These are phyloP conservation scores for Globia sparganii DNA, from an alignment of 2,888 invertebrate species.

Conservation along the genomic window DNA sequence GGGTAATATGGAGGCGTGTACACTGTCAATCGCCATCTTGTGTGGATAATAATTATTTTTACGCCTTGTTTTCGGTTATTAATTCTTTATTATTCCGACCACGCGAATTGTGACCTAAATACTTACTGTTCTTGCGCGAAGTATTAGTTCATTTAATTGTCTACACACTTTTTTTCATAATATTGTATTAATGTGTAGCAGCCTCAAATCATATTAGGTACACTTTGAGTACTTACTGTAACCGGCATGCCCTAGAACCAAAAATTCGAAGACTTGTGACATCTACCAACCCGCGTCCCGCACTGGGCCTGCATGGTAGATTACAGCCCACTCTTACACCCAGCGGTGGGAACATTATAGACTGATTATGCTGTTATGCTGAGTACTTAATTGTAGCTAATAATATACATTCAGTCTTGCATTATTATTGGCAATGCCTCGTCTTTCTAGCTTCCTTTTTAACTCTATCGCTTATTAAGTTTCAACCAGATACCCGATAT, in stretches of 20 bases:
- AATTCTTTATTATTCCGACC: background rate
- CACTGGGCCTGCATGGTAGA: no score
- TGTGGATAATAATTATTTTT: no score
- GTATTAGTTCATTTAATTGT: background rate
- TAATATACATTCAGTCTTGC: background rate
- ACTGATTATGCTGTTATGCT: no score
- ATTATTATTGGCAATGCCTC: background rate
- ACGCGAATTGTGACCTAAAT: background rate
- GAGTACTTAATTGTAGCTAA: no score
- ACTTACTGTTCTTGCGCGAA: background rate
- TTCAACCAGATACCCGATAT: conserved; percentile 34
- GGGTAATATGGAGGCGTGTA: background rate
- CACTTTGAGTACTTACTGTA: no score
- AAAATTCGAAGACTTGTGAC: no score
- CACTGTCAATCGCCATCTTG: background rate
- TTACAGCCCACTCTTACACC: no score
- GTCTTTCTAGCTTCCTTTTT: conserved; percentile 13
- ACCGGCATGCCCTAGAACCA: no score
- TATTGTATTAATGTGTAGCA: background rate
- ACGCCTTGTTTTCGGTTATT: background rate
- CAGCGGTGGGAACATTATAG: no score
- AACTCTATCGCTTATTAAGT: conserved; percentile 30
- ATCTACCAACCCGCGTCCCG: no score
- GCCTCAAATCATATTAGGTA: background rate
- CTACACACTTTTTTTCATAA: background rate